Evolutionary conservation across 1,140 invertebrate genomes (phyloP), one percentile per base, ranked within the genome.

Genomic region (Proctacanthus coquilletti): DNA sequence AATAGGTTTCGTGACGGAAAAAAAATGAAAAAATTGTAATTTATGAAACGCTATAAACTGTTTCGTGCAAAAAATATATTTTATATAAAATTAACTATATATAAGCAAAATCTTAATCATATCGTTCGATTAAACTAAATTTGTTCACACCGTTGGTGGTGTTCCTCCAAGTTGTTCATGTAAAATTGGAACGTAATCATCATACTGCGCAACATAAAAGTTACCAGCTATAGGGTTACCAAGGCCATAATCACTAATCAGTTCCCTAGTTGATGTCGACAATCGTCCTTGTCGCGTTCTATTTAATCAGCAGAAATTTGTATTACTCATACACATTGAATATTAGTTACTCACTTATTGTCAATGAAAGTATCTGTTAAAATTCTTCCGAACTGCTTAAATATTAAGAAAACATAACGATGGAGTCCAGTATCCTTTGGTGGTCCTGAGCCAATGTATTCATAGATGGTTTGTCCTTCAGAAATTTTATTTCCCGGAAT

Each of bases 151-250:
- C n/a, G n/a, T n/a, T n/a, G n/a, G n/a, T n/a, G n/a, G n/a, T n/a
- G n/a, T n/a, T n/a, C n/a, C n/a, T n/a, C n/a, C n/a, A n/a, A n/a
- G n/a, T n/a, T n/a, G n/a, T n/a, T n/a, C n/a, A n/a, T 76, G 72
- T 3, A 78, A 45, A 32, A 60, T 70, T 0, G 79, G 79, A 2
- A 84, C 80, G 46, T 85, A 86, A 47, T 81, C 75, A 53, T 88
- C 84, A 52, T 62, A 87, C 49, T 81, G 65, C 11, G 84, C 82
- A 56, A 75, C 72, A 47, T 70, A 87, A 47, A 83, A 74, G 45
- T 85, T 88, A 21, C 74, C 82, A 41, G 80, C 80, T 40, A 85
- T 61, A 0, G 56, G 53, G n/a, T 54, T 36, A 10, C 61, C 60
- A 9, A 65, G 31, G 18, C 51, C 45, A 42, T 61, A 61, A 44